Evolutionary conservation across 2,888 invertebrate species (phyloP).

Genomic region (Trilocha varians): DNA sequence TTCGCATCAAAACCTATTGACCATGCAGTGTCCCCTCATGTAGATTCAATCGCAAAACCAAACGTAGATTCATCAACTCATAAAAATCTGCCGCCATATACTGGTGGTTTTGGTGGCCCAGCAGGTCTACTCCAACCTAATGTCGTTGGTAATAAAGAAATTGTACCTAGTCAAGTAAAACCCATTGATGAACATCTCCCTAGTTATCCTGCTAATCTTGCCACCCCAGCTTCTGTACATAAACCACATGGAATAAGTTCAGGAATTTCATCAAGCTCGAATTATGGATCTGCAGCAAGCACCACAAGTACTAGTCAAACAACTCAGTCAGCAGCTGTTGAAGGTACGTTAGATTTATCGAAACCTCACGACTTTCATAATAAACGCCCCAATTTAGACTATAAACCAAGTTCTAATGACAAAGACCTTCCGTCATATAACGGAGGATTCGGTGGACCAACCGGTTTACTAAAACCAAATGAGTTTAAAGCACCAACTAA

Average conservation of each 20-base stretch:
- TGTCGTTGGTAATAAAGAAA: conserved; percentile 7
- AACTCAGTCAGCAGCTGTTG: too few species aligned
- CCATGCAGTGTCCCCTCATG: not conserved
- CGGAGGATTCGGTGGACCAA: conserved; percentile 35
- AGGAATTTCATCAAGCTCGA: not conserved
- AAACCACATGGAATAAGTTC: not conserved
- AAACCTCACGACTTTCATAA: too few species aligned
- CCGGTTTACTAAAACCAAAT: conserved; percentile 11
- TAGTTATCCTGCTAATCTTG: conserved; percentile 31
- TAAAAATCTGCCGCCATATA: conserved; percentile 4
- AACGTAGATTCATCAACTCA: not conserved
- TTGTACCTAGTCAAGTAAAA: conserved; percentile 1
- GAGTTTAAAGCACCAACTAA: conserved; percentile 4
- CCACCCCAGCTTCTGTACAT: too few species aligned
- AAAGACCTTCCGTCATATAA: conserved; percentile 19
- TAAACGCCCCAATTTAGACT: too few species aligned
- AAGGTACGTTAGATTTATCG: too few species aligned
- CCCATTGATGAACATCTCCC: conserved; percentile 15
- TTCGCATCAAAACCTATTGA: not conserved
- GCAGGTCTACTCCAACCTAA: conserved; percentile 13
- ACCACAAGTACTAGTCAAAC: too few species aligned
- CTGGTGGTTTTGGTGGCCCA: conserved; percentile 20
- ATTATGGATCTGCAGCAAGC: too few species aligned
- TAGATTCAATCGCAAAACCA: not conserved
- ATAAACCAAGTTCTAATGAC: not conserved